These are phyloP conservation scores for Polydrusus tereticollis DNA, from an alignment of 2,888 invertebrate species.

Conservation along the genomic window DNA sequence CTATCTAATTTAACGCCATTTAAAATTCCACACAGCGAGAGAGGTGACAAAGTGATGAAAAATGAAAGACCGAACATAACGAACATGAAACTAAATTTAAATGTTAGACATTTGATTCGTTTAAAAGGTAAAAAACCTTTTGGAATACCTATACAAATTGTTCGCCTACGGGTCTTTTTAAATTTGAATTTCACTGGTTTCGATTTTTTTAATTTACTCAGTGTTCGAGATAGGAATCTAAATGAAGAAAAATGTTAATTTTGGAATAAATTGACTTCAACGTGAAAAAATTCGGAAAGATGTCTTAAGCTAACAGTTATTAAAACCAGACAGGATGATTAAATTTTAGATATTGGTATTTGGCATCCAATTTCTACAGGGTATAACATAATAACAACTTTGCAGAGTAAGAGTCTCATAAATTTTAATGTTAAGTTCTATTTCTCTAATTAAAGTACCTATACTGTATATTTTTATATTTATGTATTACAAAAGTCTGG, in stretches of 20 bases:
- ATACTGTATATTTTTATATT: too few relatives aligned
- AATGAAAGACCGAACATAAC: too few relatives aligned
- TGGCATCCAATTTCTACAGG: too few relatives aligned
- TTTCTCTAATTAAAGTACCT: too few relatives aligned
- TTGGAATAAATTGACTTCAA: conserved; percentile 14
- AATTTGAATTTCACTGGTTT: conserved; percentile 1
- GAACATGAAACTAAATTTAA: background rate
- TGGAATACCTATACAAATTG: background rate
- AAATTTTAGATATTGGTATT: background rate
- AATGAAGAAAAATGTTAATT: conserved; percentile 22
- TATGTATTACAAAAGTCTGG: too few relatives aligned
- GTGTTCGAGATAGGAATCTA: background rate
- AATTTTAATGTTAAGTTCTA: too few relatives aligned
- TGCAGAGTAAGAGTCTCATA: too few relatives aligned
- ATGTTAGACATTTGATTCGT: background rate
- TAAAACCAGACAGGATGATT: background rate
- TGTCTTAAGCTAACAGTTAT: background rate
- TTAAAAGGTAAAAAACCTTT: background rate
- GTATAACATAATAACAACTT: too few relatives aligned
- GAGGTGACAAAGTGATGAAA: too few relatives aligned
- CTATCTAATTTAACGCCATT: too few relatives aligned
- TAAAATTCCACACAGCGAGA: too few relatives aligned
- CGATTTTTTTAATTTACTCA: conserved; percentile 3
- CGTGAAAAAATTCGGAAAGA: background rate
- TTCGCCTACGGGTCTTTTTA: background rate